Conservation (phyloP, 2,797 vertebrate genomes). For the Chloroceryle inda region DNA sequence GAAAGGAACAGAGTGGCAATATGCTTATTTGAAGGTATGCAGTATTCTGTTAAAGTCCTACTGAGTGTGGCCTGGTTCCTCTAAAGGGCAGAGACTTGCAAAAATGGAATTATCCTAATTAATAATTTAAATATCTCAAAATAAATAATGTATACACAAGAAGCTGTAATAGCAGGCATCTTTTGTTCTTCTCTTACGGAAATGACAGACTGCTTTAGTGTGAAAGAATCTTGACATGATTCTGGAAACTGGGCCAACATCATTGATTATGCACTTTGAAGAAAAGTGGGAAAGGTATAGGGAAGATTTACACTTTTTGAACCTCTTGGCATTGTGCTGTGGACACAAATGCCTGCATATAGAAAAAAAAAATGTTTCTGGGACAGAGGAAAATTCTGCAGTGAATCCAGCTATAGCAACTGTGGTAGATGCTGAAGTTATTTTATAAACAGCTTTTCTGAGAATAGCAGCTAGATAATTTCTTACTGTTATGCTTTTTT, state of each 20-base stretch:
- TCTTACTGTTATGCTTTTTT: neutral
- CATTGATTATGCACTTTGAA: constrained; percentile 71
- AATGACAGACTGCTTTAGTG: constrained; percentile 52
- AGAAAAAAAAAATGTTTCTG: neutral
- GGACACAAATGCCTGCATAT: neutral
- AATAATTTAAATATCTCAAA: constrained; percentile 75
- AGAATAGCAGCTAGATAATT: constrained; percentile 28
- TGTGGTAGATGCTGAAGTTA: constrained; percentile 16
- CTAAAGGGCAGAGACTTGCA: constrained; percentile 27
- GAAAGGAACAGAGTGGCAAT: neutral
- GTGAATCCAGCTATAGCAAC: neutral
- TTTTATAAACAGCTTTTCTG: constrained; percentile 21
- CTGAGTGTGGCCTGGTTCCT: neutral
- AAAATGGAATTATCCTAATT: constrained; percentile 64
- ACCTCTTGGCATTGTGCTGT: neutral
- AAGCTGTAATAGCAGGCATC: constrained; percentile 60
- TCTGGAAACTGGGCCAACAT: constrained; percentile 59
- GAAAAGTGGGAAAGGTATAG: constrained; percentile 44
- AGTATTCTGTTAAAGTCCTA: neutral
- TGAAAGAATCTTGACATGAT: constrained; percentile 61
- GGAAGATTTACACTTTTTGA: constrained; percentile 1
- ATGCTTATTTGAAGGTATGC: neutral
- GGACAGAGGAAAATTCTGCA: constrained; percentile 6
- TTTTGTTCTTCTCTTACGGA: constrained; percentile 54
- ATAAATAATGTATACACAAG: constrained; percentile 70